phyloP scores from a whole-genome alignment of 2,888 invertebrate species.

The Drosophila pegasa region DNA sequence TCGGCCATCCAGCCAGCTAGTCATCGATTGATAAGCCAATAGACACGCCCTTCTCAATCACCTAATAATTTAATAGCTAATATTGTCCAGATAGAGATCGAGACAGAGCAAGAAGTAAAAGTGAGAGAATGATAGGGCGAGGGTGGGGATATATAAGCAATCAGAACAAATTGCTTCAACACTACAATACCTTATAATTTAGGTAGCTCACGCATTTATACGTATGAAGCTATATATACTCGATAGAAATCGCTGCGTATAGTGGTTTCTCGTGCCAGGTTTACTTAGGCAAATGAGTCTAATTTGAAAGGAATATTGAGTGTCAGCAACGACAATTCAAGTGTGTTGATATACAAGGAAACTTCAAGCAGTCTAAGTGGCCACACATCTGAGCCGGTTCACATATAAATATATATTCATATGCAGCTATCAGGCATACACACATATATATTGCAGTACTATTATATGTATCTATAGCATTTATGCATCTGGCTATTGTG shows the following conservation, averaged over 20 bases:
- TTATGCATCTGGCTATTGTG: slow-evolving; percentile 5
- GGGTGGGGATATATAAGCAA: too few species aligned
- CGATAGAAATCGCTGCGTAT: slow-evolving; percentile 8
- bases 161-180: slow-evolving; percentile 34
- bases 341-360: slow-evolving; percentile 35
- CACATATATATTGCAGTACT: neutral
- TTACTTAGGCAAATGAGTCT: slow-evolving; percentile 61
- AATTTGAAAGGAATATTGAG: slow-evolving; percentile 48
- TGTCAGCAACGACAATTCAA: slow-evolving; percentile 9
- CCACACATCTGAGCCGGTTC: neutral
- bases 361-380: slow-evolving; percentile 8
- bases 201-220: slow-evolving; percentile 13
- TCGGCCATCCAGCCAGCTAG: slow-evolving; percentile 5
- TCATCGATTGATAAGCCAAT: slow-evolving; percentile 55
- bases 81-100: slow-evolving; percentile 2
- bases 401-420: too few species aligned
- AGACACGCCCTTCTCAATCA: slow-evolving; percentile 50
- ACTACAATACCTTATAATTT: slow-evolving; percentile 52
- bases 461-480: too few species aligned
- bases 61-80: slow-evolving; percentile 65
- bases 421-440: neutral
- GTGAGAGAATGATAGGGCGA: neutral
- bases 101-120: neutral
- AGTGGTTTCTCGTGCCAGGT: slow-evolving; percentile 32
- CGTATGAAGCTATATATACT: neutral